phyloP scores from a whole-genome alignment of 2,797 vertebrate species.

The Carcharodon carcharias region DNA sequence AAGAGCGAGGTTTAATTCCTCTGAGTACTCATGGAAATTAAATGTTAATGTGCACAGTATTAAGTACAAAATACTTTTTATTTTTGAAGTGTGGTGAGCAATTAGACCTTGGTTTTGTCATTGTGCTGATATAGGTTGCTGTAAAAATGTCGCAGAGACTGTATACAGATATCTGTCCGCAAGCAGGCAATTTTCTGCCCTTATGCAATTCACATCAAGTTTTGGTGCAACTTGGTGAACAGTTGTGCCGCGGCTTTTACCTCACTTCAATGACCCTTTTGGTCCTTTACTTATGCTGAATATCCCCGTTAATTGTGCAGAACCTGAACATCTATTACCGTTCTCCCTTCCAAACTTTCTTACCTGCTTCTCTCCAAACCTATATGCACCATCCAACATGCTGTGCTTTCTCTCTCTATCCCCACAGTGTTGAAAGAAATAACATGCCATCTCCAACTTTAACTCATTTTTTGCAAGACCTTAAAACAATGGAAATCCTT shows the following conservation, averaged over 20 bases:
- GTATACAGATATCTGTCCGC: not conserved
- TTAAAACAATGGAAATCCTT: not conserved
- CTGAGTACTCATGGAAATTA: conserved; percentile 27
- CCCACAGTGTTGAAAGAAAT: not conserved
- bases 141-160: not conserved
- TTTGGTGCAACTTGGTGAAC: not conserved
- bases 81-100: conserved; percentile 3
- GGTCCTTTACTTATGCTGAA: not conserved
- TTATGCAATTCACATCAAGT: not conserved
- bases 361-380: not conserved
- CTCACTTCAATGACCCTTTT: not conserved
- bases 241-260: not conserved
- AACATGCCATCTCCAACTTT: not conserved
- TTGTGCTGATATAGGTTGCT: not conserved
- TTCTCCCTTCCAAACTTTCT: not conserved
- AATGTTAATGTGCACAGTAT: not conserved
- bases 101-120: not conserved
- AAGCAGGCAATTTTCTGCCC: not conserved
- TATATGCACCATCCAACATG: not conserved
- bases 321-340: not conserved
- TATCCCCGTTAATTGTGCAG: not conserved
- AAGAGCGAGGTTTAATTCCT: not conserved
- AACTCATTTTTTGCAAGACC: not conserved
- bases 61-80: conserved; percentile 17
- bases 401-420: not conserved